A percentile compares a stretch with the other conserved stretches of the same genome.
Evolutionary conservation across 92 coral and sea anemone species (phyloP).

Genomic region (Parazoanthus atlanticus): DNA sequence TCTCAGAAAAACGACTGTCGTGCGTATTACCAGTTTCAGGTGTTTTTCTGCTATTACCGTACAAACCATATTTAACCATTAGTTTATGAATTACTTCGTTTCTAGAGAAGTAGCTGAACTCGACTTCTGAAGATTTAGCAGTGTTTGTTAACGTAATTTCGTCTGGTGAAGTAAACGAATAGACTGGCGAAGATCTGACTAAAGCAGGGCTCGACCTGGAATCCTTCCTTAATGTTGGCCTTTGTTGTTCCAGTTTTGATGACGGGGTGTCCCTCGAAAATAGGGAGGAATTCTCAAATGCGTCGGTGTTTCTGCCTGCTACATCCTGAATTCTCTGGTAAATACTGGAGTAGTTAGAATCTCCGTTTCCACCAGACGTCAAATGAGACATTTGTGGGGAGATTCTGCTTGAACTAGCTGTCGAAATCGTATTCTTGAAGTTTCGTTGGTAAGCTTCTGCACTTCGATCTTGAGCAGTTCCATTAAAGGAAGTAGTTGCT

Average conservation of each 20-base stretch:
- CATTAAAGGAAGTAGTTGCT: not conserved
- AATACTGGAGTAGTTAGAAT: not conserved
- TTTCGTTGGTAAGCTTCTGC: not conserved
- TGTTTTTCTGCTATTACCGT: slow-evolving; percentile 51
- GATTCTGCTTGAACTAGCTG: not conserved
- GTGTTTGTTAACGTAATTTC: not conserved
- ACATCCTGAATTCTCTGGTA: slow-evolving; percentile 28
- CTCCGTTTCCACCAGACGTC: not conserved
- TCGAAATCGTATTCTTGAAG: not conserved
- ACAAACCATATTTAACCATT: slow-evolving; percentile 91
- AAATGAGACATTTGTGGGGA: not conserved
- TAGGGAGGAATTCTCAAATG: slow-evolving; percentile 2
- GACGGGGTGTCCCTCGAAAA: not conserved
- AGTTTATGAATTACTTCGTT: slow-evolving; percentile 91
- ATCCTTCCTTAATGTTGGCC: slow-evolving; percentile 25
- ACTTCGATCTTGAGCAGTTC: not conserved
- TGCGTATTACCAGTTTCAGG: not conserved
- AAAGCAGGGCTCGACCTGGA: slow-evolving; percentile 30
- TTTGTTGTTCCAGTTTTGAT: slow-evolving; percentile 1
- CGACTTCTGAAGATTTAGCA: slow-evolving; percentile 20
- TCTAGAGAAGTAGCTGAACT: slow-evolving; percentile 61
- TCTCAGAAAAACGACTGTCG: not conserved
- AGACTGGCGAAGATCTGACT: not conserved
- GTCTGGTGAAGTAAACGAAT: not conserved
- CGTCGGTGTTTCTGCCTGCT: not conserved